A percentile compares a stretch with the other conserved stretches of the same genome.
phyloP scores from a whole-genome alignment of 2,888 invertebrate genomes.

The Lithophane ornitopus region DNA sequence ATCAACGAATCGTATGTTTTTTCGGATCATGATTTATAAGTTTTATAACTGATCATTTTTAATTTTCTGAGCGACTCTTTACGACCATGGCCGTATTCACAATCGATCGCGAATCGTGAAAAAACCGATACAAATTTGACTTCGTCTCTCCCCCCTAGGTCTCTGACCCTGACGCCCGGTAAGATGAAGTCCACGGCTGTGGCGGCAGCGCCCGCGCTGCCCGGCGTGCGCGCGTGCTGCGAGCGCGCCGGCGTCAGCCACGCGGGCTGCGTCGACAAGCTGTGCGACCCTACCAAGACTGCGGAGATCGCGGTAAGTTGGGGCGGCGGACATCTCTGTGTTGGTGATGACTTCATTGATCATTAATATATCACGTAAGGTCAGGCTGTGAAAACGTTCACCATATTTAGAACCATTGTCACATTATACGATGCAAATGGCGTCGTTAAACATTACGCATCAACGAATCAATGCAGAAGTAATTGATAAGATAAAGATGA shows the following conservation, averaged over 20 bases:
- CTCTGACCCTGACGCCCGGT: constrained; percentile 93
- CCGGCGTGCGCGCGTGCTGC: constrained; percentile 94
- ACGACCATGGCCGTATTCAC: not conserved
- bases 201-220: constrained; percentile 92
- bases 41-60: not conserved
- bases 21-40: not conserved
- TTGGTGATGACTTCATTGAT: constrained; percentile 23
- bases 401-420: not conserved
- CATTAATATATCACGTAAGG: not conserved
- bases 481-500: not conserved
- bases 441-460: not conserved
- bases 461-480: not conserved
- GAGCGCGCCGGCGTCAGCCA: constrained; percentile 93
- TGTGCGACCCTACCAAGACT: constrained; percentile 94
- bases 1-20: not conserved
- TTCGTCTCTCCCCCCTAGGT: constrained; percentile 72
- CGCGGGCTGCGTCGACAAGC: constrained; percentile 93
- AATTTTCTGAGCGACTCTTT: not conserved
- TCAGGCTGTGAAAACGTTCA: not conserved
- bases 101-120: too few species aligned
- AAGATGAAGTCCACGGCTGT: constrained; percentile 90
- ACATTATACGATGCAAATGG: not conserved
- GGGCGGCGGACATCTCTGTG: constrained; percentile 30
- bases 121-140: not conserved
- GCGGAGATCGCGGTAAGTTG: constrained; percentile 85